Evolutionary conservation across 2,888 invertebrate genomes (phyloP).

Genomic region (Scrobipalpa atriplicella): DNA sequence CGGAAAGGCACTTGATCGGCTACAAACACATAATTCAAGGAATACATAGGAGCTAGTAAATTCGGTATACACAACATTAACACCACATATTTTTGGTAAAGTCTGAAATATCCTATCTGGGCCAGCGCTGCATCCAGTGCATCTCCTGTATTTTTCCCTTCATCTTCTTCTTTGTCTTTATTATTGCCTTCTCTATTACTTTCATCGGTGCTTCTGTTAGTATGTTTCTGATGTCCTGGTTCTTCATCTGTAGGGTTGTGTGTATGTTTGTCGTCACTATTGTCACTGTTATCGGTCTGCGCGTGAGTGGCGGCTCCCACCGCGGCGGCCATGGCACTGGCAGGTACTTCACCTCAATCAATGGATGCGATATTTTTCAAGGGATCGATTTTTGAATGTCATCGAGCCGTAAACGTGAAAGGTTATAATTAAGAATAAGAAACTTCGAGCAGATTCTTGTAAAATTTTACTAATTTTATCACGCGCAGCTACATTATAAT

Average conservation of each 20-base stretch:
- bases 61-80: constrained; percentile 73
- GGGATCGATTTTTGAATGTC: background rate
- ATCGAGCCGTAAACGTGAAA: no score
- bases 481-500: no score
- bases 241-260: background rate
- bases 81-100: constrained; percentile 68
- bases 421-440: no score
- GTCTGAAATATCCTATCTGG: constrained; percentile 70
- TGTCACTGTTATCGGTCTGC: background rate
- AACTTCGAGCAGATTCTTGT: no score
- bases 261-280: background rate
- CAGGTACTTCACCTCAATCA: constrained; percentile 3
- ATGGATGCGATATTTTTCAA: constrained; percentile 1
- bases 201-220: background rate
- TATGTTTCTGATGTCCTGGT: background rate
- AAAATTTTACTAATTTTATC: no score
- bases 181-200: background rate
- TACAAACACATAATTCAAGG: constrained; percentile 82
- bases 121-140: constrained; percentile 63
- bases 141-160: constrained; percentile 37
- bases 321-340: constrained; percentile 21
- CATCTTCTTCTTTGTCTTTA: constrained; percentile 1
- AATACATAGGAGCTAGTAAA: constrained; percentile 77
- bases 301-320: background rate
- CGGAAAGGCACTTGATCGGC: constrained; percentile 81